A percentile compares a stretch with the other conserved stretches of the same genome.
phyloP scores from a whole-genome alignment of 2,113 vertebrate species.

The Grus americana region DNA sequence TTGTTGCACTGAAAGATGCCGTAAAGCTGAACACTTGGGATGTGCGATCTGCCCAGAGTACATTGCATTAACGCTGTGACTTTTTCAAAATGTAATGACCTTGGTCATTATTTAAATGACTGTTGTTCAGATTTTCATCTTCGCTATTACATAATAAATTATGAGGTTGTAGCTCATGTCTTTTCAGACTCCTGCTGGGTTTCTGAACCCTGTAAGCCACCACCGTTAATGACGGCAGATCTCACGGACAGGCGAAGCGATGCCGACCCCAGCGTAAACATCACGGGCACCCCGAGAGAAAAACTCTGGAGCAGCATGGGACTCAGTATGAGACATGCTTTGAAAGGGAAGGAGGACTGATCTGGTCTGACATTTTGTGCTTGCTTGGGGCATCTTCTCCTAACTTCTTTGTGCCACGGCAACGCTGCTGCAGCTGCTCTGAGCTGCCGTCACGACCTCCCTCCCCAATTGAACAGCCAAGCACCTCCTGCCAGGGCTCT shows the following conservation, averaged over 20 bases:
- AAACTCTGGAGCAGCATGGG: not conserved
- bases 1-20: not conserved
- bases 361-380: not conserved
- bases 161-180: not conserved
- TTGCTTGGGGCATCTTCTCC: not conserved
- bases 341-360: not conserved
- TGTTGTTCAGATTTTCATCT: not conserved
- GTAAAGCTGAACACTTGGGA: not conserved
- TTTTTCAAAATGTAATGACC: not conserved
- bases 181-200: not conserved
- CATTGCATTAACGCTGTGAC: not conserved
- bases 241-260: not conserved
- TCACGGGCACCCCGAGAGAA: not conserved
- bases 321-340: not conserved
- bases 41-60: not conserved
- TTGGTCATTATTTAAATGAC: constrained; percentile 9
- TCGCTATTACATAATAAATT: not conserved
- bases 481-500: not conserved
- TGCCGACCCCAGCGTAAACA: not conserved
- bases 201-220: not conserved
- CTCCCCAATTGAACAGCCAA: not conserved
- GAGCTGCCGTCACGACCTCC: not conserved
- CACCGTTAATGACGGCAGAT: rapidly evolving
- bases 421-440: rapidly evolving
- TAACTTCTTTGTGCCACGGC: not conserved